Conservation (phyloP, 2,797 vertebrate species). For the Aphelocoma californica region DNA sequence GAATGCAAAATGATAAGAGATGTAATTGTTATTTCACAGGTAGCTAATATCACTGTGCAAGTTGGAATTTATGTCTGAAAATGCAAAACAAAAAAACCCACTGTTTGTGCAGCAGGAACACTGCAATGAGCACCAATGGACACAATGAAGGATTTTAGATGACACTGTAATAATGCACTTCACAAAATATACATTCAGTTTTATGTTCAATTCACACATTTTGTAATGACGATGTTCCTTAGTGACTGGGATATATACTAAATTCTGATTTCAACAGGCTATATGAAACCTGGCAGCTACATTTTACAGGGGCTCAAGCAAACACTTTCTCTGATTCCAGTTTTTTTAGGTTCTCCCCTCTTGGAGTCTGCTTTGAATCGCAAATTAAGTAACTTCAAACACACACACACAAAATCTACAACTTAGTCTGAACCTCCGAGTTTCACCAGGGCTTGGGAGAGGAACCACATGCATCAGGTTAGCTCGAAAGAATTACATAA, state of each 20-base stretch:
- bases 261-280: slow-evolving; percentile 7
- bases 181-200: slow-evolving; percentile 23
- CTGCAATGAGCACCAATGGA: background rate
- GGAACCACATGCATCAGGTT: background rate
- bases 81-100: background rate
- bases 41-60: slow-evolving; percentile 7
- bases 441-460: background rate
- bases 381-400: slow-evolving; percentile 13
- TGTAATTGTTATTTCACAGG: slow-evolving; percentile 53
- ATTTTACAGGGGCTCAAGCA: background rate
- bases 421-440: background rate
- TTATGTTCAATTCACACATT: slow-evolving; percentile 28
- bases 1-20: slow-evolving; percentile 12
- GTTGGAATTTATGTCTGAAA: slow-evolving; percentile 26
- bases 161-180: slow-evolving; percentile 27
- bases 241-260: background rate
- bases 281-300: background rate
- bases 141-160: slow-evolving; percentile 30
- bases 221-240: background rate
- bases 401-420: background rate
- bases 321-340: slow-evolving; percentile 9
- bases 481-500: background rate
- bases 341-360: slow-evolving; percentile 4
- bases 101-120: background rate
- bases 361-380: slow-evolving; percentile 30